Conservation (phyloP, 1,140 invertebrate genomes). For the Hetaerina americana region DNA sequence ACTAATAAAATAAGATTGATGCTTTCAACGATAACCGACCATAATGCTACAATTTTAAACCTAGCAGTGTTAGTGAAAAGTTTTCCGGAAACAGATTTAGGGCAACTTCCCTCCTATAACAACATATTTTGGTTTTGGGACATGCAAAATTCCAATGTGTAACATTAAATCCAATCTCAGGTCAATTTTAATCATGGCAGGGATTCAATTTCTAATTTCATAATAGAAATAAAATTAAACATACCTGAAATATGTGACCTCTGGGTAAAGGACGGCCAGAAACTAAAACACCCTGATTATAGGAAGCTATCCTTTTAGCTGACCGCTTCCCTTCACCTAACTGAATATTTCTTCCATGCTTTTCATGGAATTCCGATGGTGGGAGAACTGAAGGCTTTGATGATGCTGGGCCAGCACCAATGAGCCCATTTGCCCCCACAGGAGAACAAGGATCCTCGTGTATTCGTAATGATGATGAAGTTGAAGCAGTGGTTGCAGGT, state of each 20-base stretch:
- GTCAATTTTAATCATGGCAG: background rate
- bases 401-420: background rate
- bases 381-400: background rate
- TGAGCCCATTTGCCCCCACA: constrained; percentile 25
- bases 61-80: background rate
- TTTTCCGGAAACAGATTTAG: background rate
- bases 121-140: background rate
- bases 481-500: background rate
- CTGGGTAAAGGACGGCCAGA: constrained; percentile 41
- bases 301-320: constrained; percentile 53
- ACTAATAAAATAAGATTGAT: too few species aligned
- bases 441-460: background rate
- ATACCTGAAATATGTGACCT: constrained; percentile 44
- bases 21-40: too few species aligned
- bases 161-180: too few species aligned
- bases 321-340: constrained; percentile 40
- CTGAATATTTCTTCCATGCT: constrained; percentile 61
- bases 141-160: too few species aligned
- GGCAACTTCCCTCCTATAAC: background rate
- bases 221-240: background rate
- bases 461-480: background rate
- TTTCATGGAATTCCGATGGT: constrained; percentile 41
- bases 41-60: background rate
- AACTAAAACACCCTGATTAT: constrained; percentile 62
- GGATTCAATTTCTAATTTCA: background rate